Evolutionary conservation across 2,113 vertebrate genomes (phyloP).

Genomic region (Anoplopoma fimbria): DNA sequence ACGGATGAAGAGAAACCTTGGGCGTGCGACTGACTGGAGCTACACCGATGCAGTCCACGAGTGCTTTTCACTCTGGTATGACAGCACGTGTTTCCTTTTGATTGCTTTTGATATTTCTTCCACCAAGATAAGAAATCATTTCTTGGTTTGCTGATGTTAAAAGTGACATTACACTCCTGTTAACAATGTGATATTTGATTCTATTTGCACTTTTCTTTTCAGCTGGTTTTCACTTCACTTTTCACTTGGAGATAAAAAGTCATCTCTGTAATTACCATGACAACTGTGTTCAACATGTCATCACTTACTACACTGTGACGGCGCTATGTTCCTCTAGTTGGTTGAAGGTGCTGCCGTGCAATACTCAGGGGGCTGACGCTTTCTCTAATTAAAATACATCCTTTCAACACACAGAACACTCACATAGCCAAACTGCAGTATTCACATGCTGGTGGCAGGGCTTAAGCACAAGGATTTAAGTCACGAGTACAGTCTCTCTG

Average conservation of each 20-base stretch:
- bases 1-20: not conserved
- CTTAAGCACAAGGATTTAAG: not conserved
- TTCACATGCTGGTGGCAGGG: too few species aligned
- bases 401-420: not conserved
- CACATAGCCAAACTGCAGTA: too few species aligned
- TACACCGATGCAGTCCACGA: not conserved
- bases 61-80: not conserved
- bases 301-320: not conserved
- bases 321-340: not conserved
- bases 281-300: not conserved
- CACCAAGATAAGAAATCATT: not conserved
- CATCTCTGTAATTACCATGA: constrained; percentile 10
- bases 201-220: not conserved
- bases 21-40: too few species aligned
- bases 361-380: too few species aligned
- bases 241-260: not conserved
- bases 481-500: not conserved
- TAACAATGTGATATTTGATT: not conserved
- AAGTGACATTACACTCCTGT: not conserved
- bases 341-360: too few species aligned
- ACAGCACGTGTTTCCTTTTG: not conserved
- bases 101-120: not conserved
- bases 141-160: not conserved
- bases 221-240: not conserved
- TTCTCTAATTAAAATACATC: too few species aligned